These are phyloP conservation scores for Eriocheir sinensis DNA, from an alignment of 1,140 invertebrate genomes.

Conservation along the genomic window DNA sequence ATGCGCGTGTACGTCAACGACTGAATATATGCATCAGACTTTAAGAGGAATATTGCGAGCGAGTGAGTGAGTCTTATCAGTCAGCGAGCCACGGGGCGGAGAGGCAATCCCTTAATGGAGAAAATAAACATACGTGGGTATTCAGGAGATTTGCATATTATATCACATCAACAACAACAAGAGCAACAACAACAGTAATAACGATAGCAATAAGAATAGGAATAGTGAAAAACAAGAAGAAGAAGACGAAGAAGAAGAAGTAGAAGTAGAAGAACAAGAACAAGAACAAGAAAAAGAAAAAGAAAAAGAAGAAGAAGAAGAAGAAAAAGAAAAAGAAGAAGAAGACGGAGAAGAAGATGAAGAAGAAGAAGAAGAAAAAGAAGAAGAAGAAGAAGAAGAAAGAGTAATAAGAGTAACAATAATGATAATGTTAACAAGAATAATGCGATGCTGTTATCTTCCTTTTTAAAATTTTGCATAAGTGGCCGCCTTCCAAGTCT, in stretches of 20 bases:
- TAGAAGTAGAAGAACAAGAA: not conserved
- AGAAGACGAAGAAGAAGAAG: not conserved
- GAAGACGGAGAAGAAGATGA: no score
- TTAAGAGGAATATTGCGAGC: not conserved
- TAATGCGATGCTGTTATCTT: not conserved
- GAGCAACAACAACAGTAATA: not conserved
- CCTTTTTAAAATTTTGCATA: no score
- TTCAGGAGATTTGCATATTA: no score
- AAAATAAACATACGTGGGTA: no score
- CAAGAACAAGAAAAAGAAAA: not conserved
- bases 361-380: no score
- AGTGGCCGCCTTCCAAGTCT: no score
- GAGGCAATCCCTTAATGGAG: no score
- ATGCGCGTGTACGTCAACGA: not conserved
- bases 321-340: not conserved
- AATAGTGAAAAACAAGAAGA: not conserved
- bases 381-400: no score
- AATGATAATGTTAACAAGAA: no score
- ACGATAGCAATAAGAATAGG: not conserved
- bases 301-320: not conserved
- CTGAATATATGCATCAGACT: not conserved
- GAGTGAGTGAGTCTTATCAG: not conserved
- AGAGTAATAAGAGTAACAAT: no score
- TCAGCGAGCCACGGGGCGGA: not conserved
- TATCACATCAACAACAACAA: not conserved